Evolutionary conservation across 2,113 vertebrate species (phyloP).

Genomic region (Capreolus pygargus): DNA sequence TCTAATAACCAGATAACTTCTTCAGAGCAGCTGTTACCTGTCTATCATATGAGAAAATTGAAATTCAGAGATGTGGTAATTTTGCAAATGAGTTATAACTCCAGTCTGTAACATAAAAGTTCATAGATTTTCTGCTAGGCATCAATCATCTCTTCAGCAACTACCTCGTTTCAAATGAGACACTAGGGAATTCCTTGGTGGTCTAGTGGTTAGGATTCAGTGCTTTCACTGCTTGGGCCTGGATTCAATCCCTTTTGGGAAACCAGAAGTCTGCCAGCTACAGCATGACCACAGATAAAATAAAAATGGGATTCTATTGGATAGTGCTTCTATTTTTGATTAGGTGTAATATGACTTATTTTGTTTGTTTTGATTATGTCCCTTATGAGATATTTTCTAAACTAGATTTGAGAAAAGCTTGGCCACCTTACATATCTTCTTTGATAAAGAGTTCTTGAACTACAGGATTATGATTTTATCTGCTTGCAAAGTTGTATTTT

Average conservation of each 20-base stretch:
- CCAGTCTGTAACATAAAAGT: neutral
- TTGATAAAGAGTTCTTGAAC: neutral
- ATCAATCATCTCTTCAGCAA: neutral
- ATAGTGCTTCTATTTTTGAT: neutral
- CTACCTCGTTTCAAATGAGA: neutral
- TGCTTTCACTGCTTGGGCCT: neutral
- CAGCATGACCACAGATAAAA: neutral
- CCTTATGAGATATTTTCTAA: neutral
- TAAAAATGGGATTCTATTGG: neutral
- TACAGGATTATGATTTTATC: neutral
- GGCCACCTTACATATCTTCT: neutral
- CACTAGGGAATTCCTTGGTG: neutral
- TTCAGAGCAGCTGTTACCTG: neutral
- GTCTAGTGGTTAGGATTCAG: neutral
- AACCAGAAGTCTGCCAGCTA: neutral
- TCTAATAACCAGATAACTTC: neutral
- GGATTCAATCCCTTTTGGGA: neutral
- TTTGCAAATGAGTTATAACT: neutral
- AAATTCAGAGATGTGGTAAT: neutral
- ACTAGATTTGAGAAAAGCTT: neutral
- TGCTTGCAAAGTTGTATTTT: neutral
- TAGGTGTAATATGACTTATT: neutral
- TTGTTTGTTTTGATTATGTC: neutral
- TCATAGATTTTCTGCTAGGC: neutral
- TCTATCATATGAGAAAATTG: neutral